phyloP scores from a whole-genome alignment of 1,140 invertebrate genomes.

The Drosophila sp. region DNA sequence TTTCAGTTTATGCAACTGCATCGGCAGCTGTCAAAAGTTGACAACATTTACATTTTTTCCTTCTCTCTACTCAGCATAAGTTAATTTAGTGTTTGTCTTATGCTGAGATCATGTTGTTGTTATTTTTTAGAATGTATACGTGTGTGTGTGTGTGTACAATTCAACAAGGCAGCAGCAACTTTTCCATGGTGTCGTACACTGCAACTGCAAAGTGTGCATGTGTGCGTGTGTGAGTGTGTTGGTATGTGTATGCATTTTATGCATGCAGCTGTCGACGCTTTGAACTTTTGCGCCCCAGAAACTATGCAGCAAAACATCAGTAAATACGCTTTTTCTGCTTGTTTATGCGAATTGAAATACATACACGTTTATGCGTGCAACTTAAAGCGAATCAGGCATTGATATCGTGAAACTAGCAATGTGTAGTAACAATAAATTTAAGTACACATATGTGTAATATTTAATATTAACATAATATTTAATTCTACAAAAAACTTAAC shows the following conservation, averaged over 20 bases:
- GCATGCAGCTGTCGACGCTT: constrained; percentile 73
- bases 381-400: constrained; percentile 16
- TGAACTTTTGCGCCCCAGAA: constrained; percentile 51
- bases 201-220: constrained; percentile 32
- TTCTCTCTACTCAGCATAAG: constrained; percentile 73
- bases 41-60: constrained; percentile 67
- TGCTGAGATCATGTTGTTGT: constrained; percentile 37
- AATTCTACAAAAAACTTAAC: too few relatives aligned
- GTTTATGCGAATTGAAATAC: constrained; percentile 47
- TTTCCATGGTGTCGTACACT: constrained; percentile 58
- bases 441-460: too few relatives aligned
- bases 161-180: constrained; percentile 21
- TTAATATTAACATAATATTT: too few relatives aligned
- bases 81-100: constrained; percentile 79
- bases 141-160: constrained; percentile 20
- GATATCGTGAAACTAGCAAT: too few relatives aligned
- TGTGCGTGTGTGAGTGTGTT: constrained; percentile 8
- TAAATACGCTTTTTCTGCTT: constrained; percentile 47
- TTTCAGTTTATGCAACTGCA: constrained; percentile 23
- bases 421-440: too few relatives aligned
- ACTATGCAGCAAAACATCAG: constrained; percentile 51
- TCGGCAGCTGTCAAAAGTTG: constrained; percentile 56
- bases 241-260: constrained; percentile 44
- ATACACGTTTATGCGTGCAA: constrained; percentile 35
- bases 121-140: constrained; percentile 10